These are phyloP conservation scores for Ptychochromis oligacanthus DNA, from an alignment of 2,113 vertebrate species.

Conservation along the genomic window DNA sequence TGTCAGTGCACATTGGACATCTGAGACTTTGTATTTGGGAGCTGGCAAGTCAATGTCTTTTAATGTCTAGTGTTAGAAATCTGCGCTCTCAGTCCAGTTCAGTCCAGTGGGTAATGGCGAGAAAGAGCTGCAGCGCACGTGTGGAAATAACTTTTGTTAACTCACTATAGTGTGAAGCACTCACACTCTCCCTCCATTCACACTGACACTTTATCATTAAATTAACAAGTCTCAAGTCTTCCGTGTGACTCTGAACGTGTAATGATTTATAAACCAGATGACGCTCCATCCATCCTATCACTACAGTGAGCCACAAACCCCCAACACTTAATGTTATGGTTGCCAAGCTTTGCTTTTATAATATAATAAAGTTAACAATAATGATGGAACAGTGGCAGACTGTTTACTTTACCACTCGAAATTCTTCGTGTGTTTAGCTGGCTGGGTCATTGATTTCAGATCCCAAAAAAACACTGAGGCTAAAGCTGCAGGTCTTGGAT, in stretches of 20 bases:
- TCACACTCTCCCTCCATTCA: not conserved
- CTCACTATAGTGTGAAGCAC: constrained; percentile 6
- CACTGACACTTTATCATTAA: constrained; percentile 15
- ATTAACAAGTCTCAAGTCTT: not conserved
- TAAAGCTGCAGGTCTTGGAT: not conserved
- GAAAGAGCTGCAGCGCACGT: no score
- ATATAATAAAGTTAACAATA: not conserved
- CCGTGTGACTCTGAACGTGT: constrained; percentile 11
- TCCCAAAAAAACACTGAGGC: not conserved
- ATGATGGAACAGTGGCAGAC: not conserved
- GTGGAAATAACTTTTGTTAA: not conserved
- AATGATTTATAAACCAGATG: constrained; percentile 12
- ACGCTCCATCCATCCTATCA: not conserved
- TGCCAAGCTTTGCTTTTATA: not conserved
- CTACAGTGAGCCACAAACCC: not conserved
- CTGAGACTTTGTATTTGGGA: not conserved
- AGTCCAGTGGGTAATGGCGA: no score
- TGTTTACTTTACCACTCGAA: no score
- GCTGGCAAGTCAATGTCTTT: not conserved
- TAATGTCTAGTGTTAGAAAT: not conserved
- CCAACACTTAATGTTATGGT: not conserved
- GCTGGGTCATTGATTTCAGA: constrained; percentile 14
- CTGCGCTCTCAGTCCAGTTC: not conserved
- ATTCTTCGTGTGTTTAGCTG: not conserved
- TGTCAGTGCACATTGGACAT: not conserved